Evolutionary conservation across 2,888 invertebrate species (phyloP).

Genomic region (Eristalis pertinax): DNA sequence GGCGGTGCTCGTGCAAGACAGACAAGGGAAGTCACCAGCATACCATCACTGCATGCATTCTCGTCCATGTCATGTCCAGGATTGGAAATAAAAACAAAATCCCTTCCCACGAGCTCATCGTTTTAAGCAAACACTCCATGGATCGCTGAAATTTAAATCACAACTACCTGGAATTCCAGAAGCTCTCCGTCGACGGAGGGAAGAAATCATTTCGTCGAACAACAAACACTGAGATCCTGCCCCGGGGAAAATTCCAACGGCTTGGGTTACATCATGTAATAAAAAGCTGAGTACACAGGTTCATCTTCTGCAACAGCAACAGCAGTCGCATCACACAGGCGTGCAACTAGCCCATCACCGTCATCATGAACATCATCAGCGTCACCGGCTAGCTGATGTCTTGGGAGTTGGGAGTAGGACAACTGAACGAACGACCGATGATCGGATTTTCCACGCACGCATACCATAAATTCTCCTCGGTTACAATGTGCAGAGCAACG

Average conservation of each 20-base stretch:
- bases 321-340: conserved; percentile 24
- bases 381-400: neutral
- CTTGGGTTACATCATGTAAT: conserved; percentile 71
- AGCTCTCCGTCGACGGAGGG: conserved; percentile 53
- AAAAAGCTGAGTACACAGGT: conserved; percentile 57
- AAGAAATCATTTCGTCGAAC: neutral
- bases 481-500: conserved; percentile 28
- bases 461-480: conserved; percentile 33
- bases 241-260: conserved; percentile 67
- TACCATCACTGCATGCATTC: conserved; percentile 5
- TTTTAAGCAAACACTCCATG: neutral
- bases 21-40: conserved; percentile 3
- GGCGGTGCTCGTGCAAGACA: conserved; percentile 24
- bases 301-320: conserved; percentile 29
- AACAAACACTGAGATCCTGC: conserved; percentile 48
- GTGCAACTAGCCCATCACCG: conserved; percentile 42
- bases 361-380: conserved; percentile 30
- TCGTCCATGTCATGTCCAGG: neutral
- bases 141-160: conserved; percentile 54
- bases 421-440: conserved; percentile 1
- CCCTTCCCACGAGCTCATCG: conserved; percentile 27
- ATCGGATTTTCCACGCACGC: conserved; percentile 45
- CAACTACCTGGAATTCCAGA: conserved; percentile 56
- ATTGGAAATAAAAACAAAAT: neutral
- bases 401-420: neutral